Evolutionary conservation across 2,888 invertebrate species (phyloP).

Genomic region (Gisinianus flammeolus): DNA sequence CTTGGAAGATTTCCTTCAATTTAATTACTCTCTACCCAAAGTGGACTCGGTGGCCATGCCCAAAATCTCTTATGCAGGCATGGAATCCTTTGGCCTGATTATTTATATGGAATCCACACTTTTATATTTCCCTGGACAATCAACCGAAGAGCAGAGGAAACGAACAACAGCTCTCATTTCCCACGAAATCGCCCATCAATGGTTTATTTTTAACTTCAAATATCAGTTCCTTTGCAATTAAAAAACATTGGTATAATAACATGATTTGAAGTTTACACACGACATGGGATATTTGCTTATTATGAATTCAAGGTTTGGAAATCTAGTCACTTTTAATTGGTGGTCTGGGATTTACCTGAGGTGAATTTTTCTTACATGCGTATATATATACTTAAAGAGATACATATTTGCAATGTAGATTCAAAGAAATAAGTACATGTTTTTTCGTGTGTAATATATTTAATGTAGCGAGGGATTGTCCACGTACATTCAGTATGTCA

Average conservation of each 20-base stretch:
- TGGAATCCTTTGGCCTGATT: constrained; percentile 53
- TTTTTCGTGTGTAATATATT: too few relatives aligned
- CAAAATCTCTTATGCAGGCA: constrained; percentile 47
- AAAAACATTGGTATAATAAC: too few relatives aligned
- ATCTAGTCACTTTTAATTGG: constrained; percentile 33
- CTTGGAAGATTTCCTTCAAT: constrained; percentile 75
- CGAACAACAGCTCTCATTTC: constrained; percentile 45
- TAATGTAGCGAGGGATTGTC: constrained; percentile 51
- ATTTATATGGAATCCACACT: constrained; percentile 47
- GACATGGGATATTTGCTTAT: too few relatives aligned
- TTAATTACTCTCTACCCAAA: constrained; percentile 70
- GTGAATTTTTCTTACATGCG: too few relatives aligned
- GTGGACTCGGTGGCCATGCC: constrained; percentile 56
- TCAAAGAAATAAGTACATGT: too few relatives aligned
- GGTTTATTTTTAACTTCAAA: constrained; percentile 19
- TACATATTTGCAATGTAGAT: too few relatives aligned
- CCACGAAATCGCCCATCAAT: constrained; percentile 49
- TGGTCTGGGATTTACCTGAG: constrained; percentile 54
- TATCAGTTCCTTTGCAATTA: too few relatives aligned
- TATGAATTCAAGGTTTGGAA: constrained; percentile 29
- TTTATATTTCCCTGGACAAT: constrained; percentile 49
- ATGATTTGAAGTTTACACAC: too few relatives aligned
- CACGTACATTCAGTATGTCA: constrained; percentile 49
- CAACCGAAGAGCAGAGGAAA: constrained; percentile 44
- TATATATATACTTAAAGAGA: too few relatives aligned